Base-by-base conservation (phyloP, 2,113 vertebrate genomes). In the Ginglymostoma cirratum region DNA sequence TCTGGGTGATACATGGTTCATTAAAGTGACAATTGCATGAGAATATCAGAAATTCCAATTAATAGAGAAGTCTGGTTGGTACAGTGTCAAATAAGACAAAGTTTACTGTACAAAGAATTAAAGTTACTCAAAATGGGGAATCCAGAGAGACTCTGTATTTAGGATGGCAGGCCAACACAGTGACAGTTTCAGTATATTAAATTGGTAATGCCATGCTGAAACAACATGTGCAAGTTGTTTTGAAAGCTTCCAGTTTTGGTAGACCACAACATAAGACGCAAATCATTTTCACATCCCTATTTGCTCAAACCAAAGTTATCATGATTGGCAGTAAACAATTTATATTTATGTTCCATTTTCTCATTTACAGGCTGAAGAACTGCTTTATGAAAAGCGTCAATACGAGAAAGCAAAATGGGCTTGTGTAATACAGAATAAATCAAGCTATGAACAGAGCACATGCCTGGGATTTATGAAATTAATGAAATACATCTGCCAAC, bases 401-500 rank as follows among this genome's bases (percentile, higher is more conserved):
- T 99, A 99, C 0, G 97, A 98, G 45, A 98, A 98, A 95, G 98
- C 98, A 95, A 97, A 98, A 96, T 99, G 98, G 98, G 98, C 98
- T 90, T 99, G 98, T 34, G 98, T 98, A 87, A 98, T 96, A 0
- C 97, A 98, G 97, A 96, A 85, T 0, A 98, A 98, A 96, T 98
- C 98, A 0, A 98, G 98, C 3, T 99, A 99, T 0, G 98, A 99
- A 42, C 98, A 99, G 97, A 99, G 98, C 97, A 98, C 98, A 97
- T 98, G 98, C 97, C 98, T 98, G 0, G 98, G 98, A 0, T 99
- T 99, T 96, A 99, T 99, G 98, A 98, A 97, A 97, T 97, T 99
- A 96, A 99, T 99, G 98, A 98, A 97, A 97, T 99, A 98, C 97
- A 99, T 99, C 96, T 99, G 98, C 67, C 97, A 98, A 96, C 98